Evolutionary conservation across 2,888 invertebrate genomes (phyloP), one percentile per base, ranked within the genome.

Genomic region (Lacanobia oleracea): DNA sequence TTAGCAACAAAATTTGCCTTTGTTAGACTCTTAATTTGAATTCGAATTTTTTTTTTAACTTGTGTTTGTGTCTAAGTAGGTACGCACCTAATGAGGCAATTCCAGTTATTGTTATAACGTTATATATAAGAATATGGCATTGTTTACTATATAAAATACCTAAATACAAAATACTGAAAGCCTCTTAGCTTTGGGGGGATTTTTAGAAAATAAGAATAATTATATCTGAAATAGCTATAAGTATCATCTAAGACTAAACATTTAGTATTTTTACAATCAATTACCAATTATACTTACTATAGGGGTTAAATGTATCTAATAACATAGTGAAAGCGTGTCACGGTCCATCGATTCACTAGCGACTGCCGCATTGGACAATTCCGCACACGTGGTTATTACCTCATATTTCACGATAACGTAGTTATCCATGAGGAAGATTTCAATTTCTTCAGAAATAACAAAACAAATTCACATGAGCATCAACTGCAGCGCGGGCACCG

Each of bases 381-480:
- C 82, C 76, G 60, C 72, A 67, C 79, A 64, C 79, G 66, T 75
- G 72, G 81, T 77, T 86, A 79, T 84, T 84, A 69, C 83, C 59
- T 73, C 79, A 82, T 85, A 85, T 84, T 78, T 86, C 77, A 82
- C 72, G 65, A 76, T 83, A 77, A 79, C 78, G 77, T 82, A 86
- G 88, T 87, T 87, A 87, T 86, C 86, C 89, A 87, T 80, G 82
- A 87, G 86, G 87, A 86, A 86, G 86, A 88, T 90, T 93, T 91
- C 88, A 91, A 91, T 93, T 92, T 92, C 84, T 89, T 78, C 75
- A 84, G 87, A 88, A 91, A 93, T 92, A 93, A 89, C 88, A 90
- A 87, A 90, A 91, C 90, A 91, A 91, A 92, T 92, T 92, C 93
- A 89, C 91, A 91, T 91, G 90, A 90, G 91, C 90, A 90, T 89